These are phyloP conservation scores for Mesembrinibis cayennensis DNA, from an alignment of 2,113 vertebrate genomes.

Conservation along the genomic window DNA sequence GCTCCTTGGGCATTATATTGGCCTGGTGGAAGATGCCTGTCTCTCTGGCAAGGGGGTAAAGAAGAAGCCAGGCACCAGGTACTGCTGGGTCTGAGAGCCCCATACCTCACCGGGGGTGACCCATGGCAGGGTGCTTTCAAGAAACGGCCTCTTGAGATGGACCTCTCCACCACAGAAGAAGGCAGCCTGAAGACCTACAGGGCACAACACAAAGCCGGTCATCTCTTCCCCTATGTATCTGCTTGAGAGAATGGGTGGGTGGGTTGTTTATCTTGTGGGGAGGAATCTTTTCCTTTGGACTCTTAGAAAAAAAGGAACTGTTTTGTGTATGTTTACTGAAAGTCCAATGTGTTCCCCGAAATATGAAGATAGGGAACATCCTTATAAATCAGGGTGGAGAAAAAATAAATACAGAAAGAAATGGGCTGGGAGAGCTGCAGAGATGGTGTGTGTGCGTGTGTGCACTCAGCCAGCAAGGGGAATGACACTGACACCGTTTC, in stretches of 20 bases:
- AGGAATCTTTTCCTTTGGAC: constrained; percentile 39
- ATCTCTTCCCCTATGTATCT: background rate
- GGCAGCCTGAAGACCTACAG: background rate
- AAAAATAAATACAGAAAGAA: background rate
- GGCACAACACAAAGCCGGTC: background rate
- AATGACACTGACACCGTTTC: constrained; percentile 40
- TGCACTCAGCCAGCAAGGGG: constrained; percentile 26
- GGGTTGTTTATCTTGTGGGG: constrained; percentile 27
- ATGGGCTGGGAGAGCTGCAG: background rate
- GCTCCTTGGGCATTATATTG: background rate
- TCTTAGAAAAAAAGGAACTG: constrained; percentile 9
- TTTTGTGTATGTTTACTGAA: constrained; percentile 13
- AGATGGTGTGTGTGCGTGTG: background rate
- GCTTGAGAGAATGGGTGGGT: background rate
- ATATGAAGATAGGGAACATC: background rate
- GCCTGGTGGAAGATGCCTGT: background rate
- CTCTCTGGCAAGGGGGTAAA: background rate
- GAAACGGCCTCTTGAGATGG: background rate
- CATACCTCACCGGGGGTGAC: background rate
- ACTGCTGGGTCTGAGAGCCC: background rate
- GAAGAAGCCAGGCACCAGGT: background rate
- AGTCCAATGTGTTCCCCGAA: background rate
- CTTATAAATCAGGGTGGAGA: constrained; percentile 11
- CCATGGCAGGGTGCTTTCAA: background rate
- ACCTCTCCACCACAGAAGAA: background rate